A percentile compares a stretch with the other conserved stretches of the same genome.
Conservation (phyloP, 2,113 vertebrate species). For the Haplotaxodon microlepis region DNA sequence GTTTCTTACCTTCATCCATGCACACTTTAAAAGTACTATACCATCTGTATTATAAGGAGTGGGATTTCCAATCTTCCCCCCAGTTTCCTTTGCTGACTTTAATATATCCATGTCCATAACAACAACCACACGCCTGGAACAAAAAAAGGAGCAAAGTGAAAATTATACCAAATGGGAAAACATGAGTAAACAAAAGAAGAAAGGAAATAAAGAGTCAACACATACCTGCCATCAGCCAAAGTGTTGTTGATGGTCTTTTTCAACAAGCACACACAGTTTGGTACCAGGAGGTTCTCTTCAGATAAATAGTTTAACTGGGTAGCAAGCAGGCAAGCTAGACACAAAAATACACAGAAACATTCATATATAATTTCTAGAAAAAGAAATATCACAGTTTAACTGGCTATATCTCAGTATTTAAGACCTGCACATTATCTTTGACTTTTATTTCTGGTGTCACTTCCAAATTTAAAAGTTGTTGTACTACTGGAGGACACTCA, state of each 20-base stretch:
- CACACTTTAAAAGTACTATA: constrained; percentile 31
- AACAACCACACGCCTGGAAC: constrained; percentile 74
- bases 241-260: constrained; percentile 74
- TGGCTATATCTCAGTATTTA: neutral
- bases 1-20: neutral
- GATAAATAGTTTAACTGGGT: constrained; percentile 79
- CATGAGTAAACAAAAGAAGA: neutral
- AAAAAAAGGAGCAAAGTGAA: neutral
- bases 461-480: neutral
- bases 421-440: neutral
- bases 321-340: constrained; percentile 56
- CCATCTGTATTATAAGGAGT: constrained; percentile 68
- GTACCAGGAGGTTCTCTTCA: constrained; percentile 64
- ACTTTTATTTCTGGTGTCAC: neutral
- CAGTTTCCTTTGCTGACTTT: constrained; percentile 71
- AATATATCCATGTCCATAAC: constrained; percentile 79
- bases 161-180: neutral
- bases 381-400: neutral
- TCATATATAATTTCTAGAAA: neutral
- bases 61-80: constrained; percentile 81
- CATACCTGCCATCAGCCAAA: constrained; percentile 82
- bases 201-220: neutral
- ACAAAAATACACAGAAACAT: neutral
- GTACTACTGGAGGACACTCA: constrained; percentile 58
- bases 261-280: constrained; percentile 78